Base-by-base conservation (phyloP, 1,140 invertebrate genomes). In the Drosophila obscura region DNA sequence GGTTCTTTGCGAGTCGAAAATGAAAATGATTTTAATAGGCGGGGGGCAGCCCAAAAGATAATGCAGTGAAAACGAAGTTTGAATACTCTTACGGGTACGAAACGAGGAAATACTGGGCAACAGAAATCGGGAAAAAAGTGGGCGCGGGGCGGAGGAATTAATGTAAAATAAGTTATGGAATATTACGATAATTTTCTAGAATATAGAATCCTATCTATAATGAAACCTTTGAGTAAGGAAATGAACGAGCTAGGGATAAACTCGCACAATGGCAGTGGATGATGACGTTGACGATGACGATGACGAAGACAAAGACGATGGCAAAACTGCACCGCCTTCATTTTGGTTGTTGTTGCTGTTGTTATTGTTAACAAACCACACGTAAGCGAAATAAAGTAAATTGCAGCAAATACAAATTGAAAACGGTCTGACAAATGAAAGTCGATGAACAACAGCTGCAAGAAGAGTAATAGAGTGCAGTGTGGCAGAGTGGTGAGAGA, bases 371-470 rank as follows among this genome's bases (percentile, higher is more conserved):
- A 71, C 66, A 71, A 72, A 60, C 68, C 55, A 60, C 68, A 72
- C 68, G 68, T 72, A 72, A 72, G 55, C 31, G 41, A 72, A 60
- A 52, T 72, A 71, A 72, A 72, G 68, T 72, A 72, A 72, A 72
- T 72, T 60, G 66, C 68, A 55, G 66, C 68, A 72, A 72, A 72
- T 72, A 72, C 48, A 71, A 72, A 72, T 72, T 72, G 55, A 71
- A 72, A 71, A 72, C 68, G 67, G 68, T 72, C 68, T 72, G 68
- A 72, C 68, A 71, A 72, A 72, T 72, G 68, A 72, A 71, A 59
- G 67, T 62, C 46, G 50, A 13, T 44, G 51, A 35, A 60, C 22
- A 73, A 76, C 63, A 76, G 55, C 73, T 67, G 73, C 72, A 55
- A 41, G 71, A 46, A 39, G 48, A 43, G 52, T 49, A 31, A 15